A percentile compares a stretch with the other conserved stretches of the same genome.
phyloP scores from a whole-genome alignment of 2,797 vertebrate species.

The Bucorvus abyssinicus region DNA sequence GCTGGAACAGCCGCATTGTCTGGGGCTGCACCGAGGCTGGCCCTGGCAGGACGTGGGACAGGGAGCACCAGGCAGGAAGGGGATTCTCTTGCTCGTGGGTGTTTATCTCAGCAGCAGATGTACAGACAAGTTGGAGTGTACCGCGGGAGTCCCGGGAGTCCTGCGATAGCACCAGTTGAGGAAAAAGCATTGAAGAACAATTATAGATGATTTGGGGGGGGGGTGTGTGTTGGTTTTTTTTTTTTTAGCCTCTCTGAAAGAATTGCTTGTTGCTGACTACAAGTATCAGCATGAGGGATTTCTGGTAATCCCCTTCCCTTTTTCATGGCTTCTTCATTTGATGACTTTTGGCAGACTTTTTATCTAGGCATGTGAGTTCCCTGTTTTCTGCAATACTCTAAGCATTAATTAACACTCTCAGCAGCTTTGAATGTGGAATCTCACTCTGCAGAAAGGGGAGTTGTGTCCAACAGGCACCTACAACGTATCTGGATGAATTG shows the following conservation, averaged over 20 bases:
- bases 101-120: not conserved
- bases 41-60: rapidly evolving
- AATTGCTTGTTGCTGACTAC: not conserved
- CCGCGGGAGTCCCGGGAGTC: not conserved
- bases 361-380: not conserved
- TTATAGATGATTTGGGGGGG: not conserved
- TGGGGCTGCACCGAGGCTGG: rapidly evolving
- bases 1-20: rapidly evolving
- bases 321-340: not conserved
- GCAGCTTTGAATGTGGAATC: not conserved
- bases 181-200: not conserved
- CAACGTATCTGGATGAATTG: not conserved
- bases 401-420: not conserved
- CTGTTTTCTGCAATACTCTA: not conserved
- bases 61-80: not conserved
- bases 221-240: not conserved
- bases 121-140: not conserved
- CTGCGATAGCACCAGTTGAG: not conserved
- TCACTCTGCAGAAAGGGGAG: not conserved
- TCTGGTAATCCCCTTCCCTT: not conserved
- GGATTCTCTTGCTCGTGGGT: not conserved
- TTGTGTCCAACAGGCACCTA: not conserved
- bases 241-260: not conserved
- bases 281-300: not conserved
- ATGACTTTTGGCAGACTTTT: not conserved